Percentiles rank a stretch among this genome's conserved stretches.
Evolutionary conservation across 2,797 vertebrate species (phyloP).

Genomic region (Periophthalmus magnuspinnatus): DNA sequence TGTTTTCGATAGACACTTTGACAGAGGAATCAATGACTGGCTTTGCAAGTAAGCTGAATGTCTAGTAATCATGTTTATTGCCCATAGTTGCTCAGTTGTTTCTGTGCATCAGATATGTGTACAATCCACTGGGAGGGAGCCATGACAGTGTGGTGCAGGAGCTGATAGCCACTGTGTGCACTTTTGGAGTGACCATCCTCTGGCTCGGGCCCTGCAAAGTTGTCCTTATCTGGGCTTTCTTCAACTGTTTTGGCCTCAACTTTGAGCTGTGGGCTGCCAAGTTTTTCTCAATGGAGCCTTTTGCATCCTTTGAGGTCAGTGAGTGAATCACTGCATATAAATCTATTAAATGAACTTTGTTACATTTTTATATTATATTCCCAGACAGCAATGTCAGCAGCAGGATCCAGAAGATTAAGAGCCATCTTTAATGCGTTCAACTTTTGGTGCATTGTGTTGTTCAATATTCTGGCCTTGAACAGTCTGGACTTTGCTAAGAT

Average conservation of each 20-base stretch:
- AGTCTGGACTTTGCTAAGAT: slow-evolving; percentile 90
- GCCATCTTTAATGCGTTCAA: slow-evolving; percentile 88
- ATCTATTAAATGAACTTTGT: neutral
- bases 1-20: slow-evolving; percentile 84
- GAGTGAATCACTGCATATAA: neutral
- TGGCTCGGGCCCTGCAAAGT: slow-evolving; percentile 91
- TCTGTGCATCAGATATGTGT: slow-evolving; percentile 84
- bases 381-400: slow-evolving; percentile 83
- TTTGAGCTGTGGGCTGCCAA: slow-evolving; percentile 93
- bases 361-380: neutral
- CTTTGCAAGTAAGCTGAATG: slow-evolving; percentile 87
- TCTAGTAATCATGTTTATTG: neutral
- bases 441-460: slow-evolving; percentile 93
- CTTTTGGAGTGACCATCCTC: slow-evolving; percentile 85
- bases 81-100: neutral
- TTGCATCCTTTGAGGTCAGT: slow-evolving; percentile 86
- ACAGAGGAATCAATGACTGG: slow-evolving; percentile 97
- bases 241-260: slow-evolving; percentile 97
- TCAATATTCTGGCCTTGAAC: slow-evolving; percentile 90
- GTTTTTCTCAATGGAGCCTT: slow-evolving; percentile 83
- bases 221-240: slow-evolving; percentile 89
- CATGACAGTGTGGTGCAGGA: slow-evolving; percentile 86
- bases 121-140: slow-evolving; percentile 86
- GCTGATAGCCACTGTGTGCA: slow-evolving; percentile 84
- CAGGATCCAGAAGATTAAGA: slow-evolving; percentile 87